These are phyloP conservation scores for Rostratula benghalensis DNA, from an alignment of 2,113 vertebrate species.

Conservation along the genomic window DNA sequence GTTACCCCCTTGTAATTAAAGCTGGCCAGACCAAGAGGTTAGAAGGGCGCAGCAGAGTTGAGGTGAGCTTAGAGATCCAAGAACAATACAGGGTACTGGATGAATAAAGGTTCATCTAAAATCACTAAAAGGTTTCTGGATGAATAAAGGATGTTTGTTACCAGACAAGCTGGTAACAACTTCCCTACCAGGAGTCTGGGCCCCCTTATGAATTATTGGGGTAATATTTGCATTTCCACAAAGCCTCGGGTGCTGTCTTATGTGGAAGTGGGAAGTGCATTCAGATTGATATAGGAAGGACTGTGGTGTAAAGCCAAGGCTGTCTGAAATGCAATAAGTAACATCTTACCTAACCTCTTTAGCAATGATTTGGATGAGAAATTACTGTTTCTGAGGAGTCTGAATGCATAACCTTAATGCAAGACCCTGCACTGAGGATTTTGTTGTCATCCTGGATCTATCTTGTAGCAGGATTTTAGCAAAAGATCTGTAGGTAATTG, in stretches of 20 bases:
- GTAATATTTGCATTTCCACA: neutral
- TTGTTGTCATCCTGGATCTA: neutral
- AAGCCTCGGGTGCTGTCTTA: neutral
- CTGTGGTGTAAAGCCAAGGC: neutral
- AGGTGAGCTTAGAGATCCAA: neutral
- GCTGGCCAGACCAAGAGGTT: neutral
- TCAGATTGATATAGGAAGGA: neutral
- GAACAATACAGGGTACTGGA: rapidly evolving
- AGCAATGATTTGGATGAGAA: neutral
- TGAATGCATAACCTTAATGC: neutral
- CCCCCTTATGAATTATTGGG: neutral
- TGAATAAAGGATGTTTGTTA: neutral
- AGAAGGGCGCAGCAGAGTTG: neutral
- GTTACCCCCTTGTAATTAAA: neutral
- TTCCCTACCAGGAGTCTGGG: neutral
- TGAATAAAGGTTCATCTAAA: neutral
- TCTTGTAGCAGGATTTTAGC: neutral
- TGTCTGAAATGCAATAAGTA: neutral
- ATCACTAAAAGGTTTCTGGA: neutral
- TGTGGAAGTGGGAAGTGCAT: neutral
- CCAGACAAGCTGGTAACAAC: neutral
- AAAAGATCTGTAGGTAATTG: neutral
- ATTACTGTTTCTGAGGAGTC: neutral
- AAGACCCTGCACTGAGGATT: neutral
- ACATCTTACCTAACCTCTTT: neutral